Base-by-base conservation (phyloP, 1,140 invertebrate species). In the Hyposmocoma kahamanoa region DNA sequence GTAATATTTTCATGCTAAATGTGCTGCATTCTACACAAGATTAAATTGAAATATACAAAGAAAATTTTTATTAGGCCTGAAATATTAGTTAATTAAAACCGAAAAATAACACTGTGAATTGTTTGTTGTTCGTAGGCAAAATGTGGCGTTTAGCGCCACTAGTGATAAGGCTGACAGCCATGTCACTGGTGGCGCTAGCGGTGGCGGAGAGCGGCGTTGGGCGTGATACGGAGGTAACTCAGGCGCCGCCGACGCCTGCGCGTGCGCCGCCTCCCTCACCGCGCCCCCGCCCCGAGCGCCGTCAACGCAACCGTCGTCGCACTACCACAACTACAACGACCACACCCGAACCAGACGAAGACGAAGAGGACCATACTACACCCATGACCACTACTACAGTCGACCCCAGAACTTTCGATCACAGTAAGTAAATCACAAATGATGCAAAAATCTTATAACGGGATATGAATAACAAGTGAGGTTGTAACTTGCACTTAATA, bases 371-470 rank as follows among this genome's bases (percentile, higher is more conserved):
- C 24, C 24, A 50, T 17, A 76, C 71, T 9, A 76, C 72, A 3
- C 55, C 64, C 0, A 22, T 47, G 1, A 59, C 69, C 3, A 82
- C 76, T 0, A 84, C 80, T 5, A 84, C 80, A 5, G 44, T 73
- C 3, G 76, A 84, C 38, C 80, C 80, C 1, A 53, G 80, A 18
- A 63, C 59, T 5, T 75, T 69, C 38, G 80, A 84, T 50, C 80
- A 84, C 53, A 81, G 80, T 84, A 68, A 67, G 77, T 79, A 50
- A n/a, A n/a, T n/a, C n/a, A n/a, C n/a, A n/a, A n/a, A n/a, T n/a
- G n/a, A n/a, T n/a, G n/a, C n/a, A n/a, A n/a, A n/a, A n/a, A n/a
- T n/a, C n/a, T n/a, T n/a, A n/a, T n/a, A n/a, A n/a, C n/a, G n/a
- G n/a, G n/a, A n/a, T n/a, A n/a, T n/a, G n/a, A n/a, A n/a, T n/a